Evolutionary conservation across 2,888 invertebrate species (phyloP).

Genomic region (Eupeodes luniger): DNA sequence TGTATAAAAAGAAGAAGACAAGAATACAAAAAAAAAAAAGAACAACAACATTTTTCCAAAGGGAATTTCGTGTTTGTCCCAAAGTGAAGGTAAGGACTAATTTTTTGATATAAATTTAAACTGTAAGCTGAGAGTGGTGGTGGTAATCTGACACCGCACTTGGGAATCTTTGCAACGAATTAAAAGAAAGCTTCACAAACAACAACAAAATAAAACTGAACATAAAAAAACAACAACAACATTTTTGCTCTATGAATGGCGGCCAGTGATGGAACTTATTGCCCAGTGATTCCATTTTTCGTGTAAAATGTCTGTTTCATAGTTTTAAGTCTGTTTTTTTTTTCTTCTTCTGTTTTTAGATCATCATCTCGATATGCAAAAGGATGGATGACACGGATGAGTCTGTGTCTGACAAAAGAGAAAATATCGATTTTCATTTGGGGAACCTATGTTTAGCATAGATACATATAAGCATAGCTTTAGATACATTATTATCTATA

Average conservation of each 20-base stretch:
- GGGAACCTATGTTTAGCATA: constrained; percentile 31
- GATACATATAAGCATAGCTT: background rate
- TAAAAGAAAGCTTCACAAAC: constrained; percentile 1
- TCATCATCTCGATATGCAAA: background rate
- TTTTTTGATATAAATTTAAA: constrained; percentile 50
- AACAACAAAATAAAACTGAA: background rate
- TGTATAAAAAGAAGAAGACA: constrained; percentile 4
- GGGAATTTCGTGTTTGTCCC: constrained; percentile 60
- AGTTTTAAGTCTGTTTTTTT: constrained; percentile 25
- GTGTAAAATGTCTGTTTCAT: constrained; percentile 54
- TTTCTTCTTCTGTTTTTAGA: background rate
- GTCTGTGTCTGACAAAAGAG: constrained; percentile 56
- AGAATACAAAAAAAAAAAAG: background rate
- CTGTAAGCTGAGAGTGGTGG: constrained; percentile 32
- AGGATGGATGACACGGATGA: constrained; percentile 64
- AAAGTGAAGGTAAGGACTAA: constrained; percentile 66
- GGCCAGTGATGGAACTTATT: constrained; percentile 39
- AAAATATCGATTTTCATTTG: constrained; percentile 73
- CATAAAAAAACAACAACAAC: background rate
- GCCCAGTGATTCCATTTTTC: constrained; percentile 47
- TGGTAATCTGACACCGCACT: constrained; percentile 43
- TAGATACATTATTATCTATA: background rate
- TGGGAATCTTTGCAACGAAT: constrained; percentile 37
- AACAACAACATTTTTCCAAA: constrained; percentile 59
- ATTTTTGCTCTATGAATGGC: constrained; percentile 37